These are phyloP conservation scores for Heteronetta atricapilla DNA, from an alignment of 2,113 vertebrate species.

Conservation along the genomic window DNA sequence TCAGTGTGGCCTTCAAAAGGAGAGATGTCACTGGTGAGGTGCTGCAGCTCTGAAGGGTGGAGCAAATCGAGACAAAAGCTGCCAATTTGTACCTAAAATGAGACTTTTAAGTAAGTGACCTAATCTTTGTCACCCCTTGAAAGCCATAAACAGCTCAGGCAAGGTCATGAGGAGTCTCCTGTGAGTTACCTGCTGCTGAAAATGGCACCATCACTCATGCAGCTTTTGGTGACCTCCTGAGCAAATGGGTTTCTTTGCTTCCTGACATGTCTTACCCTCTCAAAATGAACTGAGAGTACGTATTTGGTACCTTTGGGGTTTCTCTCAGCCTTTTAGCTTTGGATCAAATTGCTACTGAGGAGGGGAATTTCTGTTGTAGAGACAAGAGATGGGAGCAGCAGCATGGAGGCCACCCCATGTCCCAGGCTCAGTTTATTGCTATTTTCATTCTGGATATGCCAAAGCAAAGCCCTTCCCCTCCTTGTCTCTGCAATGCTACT, in stretches of 20 bases:
- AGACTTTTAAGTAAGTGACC: not conserved
- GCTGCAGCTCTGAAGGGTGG: not conserved
- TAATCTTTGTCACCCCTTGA: not conserved
- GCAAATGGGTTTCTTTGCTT: not conserved
- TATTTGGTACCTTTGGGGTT: not conserved
- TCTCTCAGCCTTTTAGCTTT: not conserved
- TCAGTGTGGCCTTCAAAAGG: not conserved
- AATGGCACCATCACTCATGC: not conserved
- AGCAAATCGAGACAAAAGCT: not conserved
- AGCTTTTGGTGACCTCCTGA: not conserved
- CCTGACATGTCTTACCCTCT: not conserved
- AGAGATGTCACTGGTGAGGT: not conserved
- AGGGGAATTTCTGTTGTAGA: fast-evolving
- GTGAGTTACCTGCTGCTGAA: not conserved
- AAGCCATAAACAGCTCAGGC: not conserved
- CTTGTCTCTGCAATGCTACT: not conserved
- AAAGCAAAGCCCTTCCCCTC: not conserved
- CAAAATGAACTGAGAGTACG: not conserved
- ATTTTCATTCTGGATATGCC: not conserved
- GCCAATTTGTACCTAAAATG: not conserved
- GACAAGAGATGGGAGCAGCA: not conserved
- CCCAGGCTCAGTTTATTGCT: not conserved
- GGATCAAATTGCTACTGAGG: not conserved
- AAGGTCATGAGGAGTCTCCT: not conserved
- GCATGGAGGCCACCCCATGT: not conserved